phyloP scores from a whole-genome alignment of 2,797 vertebrate species.

The Garrulus glandarius region DNA sequence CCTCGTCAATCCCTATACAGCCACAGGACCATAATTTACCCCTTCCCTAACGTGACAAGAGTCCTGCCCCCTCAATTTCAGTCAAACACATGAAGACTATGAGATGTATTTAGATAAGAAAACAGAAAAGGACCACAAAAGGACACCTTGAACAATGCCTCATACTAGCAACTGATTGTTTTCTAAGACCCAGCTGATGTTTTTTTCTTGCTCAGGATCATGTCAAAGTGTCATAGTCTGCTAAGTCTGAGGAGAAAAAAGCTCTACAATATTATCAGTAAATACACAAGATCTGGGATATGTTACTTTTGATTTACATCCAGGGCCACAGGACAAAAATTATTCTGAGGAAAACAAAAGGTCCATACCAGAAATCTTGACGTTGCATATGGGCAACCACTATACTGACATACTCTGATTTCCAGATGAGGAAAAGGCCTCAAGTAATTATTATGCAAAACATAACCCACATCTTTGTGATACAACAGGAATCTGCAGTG shows the following conservation, averaged over 20 bases:
- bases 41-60: neutral
- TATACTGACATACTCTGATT: neutral
- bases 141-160: neutral
- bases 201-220: neutral
- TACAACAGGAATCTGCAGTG: neutral
- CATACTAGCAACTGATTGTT: accelerated
- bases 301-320: neutral
- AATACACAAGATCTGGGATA: neutral
- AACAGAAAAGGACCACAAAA: neutral
- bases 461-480: neutral
- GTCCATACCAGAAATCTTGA: neutral
- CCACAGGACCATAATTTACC: neutral
- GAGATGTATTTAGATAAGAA: neutral
- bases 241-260: neutral
- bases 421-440: conserved; percentile 29
- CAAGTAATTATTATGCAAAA: neutral
- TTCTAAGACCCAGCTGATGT: neutral
- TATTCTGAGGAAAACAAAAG: neutral
- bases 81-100: neutral
- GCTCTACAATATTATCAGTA: neutral
- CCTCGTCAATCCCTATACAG: neutral
- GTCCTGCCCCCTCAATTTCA: accelerated
- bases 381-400: neutral
- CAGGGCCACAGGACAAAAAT: neutral
- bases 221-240: neutral